These are phyloP conservation scores for Columba livia DNA, from an alignment of 2,113 vertebrate genomes.

Conservation along the genomic window DNA sequence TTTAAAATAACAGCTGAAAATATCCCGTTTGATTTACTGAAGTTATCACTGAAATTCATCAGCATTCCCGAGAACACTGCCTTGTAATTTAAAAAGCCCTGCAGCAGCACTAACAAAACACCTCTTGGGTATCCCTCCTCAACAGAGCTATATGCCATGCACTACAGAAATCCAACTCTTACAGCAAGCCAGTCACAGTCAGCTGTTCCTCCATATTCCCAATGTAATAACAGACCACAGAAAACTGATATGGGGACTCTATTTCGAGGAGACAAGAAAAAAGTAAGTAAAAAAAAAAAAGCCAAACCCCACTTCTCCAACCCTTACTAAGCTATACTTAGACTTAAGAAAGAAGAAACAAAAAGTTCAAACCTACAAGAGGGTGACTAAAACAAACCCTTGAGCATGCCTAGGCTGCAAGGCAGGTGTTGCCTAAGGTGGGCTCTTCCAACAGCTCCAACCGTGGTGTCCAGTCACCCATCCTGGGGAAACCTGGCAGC, in stretches of 20 bases:
- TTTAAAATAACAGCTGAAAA: slow-evolving; percentile 15
- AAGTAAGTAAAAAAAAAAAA: neutral
- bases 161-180: neutral
- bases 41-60: neutral
- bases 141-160: neutral
- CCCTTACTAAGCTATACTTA: neutral
- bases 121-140: neutral
- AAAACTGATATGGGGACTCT: neutral
- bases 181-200: neutral
- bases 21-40: neutral
- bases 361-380: neutral
- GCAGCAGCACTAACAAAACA: neutral
- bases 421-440: fast-evolving
- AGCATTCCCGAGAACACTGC: neutral
- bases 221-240: neutral
- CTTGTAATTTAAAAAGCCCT: neutral
- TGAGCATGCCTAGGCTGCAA: fast-evolving
- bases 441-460: neutral
- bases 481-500: neutral
- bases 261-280: neutral
- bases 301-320: neutral
- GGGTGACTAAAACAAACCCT: neutral
- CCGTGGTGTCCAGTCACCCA: fast-evolving
- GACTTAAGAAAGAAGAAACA: neutral
- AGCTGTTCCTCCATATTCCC: neutral